Conservation (phyloP, 2,113 vertebrate genomes). For the Kryptolebias marmoratus region DNA sequence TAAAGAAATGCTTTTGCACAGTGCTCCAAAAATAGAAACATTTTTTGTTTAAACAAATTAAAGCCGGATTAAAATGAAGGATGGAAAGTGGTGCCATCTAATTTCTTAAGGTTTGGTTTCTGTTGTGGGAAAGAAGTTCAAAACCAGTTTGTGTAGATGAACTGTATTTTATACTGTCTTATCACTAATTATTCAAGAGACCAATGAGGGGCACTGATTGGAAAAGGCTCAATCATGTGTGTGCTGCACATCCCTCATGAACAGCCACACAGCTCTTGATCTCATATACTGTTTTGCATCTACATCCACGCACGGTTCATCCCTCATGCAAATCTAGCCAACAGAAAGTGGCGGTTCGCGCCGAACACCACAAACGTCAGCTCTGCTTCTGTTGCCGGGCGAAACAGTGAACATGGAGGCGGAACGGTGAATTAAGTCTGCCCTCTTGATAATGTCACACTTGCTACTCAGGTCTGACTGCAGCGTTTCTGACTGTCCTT, state of each 20-base stretch:
- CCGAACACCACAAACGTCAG: constrained; percentile 66
- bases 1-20: neutral
- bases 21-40: constrained; percentile 25
- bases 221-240: constrained; percentile 35
- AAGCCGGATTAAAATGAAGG: neutral
- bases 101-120: neutral
- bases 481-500: constrained; percentile 56
- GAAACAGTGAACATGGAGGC: constrained; percentile 71
- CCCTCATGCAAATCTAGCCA: constrained; percentile 61
- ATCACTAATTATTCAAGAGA: neutral
- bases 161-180: neutral
- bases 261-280: constrained; percentile 38
- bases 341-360: constrained; percentile 67
- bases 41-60: neutral
- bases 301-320: constrained; percentile 49
- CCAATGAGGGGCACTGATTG: constrained; percentile 22
- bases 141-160: neutral
- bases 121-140: neutral
- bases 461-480: constrained; percentile 68
- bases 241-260: constrained; percentile 43
- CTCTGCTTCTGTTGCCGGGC: constrained; percentile 77
- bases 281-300: constrained; percentile 56
- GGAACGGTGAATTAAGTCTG: constrained; percentile 71
- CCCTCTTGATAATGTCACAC: constrained; percentile 74
- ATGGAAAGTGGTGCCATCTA: neutral